Conservation (phyloP, 2,888 invertebrate genomes). For the Shargacucullia verbasci region DNA sequence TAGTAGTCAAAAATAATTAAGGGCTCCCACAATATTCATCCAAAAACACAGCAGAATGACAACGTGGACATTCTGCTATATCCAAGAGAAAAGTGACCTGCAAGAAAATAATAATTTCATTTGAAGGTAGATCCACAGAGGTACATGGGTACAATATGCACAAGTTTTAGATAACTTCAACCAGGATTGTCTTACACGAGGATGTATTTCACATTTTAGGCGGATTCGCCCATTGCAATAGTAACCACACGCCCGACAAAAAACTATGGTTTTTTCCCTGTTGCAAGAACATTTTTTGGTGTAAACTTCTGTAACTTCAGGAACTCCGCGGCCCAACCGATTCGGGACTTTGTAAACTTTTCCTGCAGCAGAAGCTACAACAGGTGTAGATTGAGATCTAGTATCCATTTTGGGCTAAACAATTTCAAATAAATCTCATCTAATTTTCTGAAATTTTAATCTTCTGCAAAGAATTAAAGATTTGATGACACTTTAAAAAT, state of each 20-base stretch:
- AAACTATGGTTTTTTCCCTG: constrained; percentile 80
- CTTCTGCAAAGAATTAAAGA: too few species aligned
- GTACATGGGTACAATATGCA: too few species aligned
- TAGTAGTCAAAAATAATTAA: constrained; percentile 38
- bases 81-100: constrained; percentile 87
- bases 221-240: constrained; percentile 83
- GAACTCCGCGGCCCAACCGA: constrained; percentile 80
- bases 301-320: constrained; percentile 69
- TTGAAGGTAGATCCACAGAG: too few species aligned
- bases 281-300: constrained; percentile 77
- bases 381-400: constrained; percentile 71
- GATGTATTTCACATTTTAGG: constrained; percentile 79
- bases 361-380: constrained; percentile 79
- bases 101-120: constrained; percentile 47
- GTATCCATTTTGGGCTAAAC: constrained; percentile 32
- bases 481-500: neutral
- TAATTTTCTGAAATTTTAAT: too few species aligned
- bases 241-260: constrained; percentile 83
- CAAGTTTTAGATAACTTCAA: too few species aligned
- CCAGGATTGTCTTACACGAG: constrained; percentile 83
- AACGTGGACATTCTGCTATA: constrained; percentile 84
- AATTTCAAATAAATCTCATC: too few species aligned
- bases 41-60: constrained; percentile 78
- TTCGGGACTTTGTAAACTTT: constrained; percentile 66
- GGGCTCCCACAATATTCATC: constrained; percentile 73